Base-by-base conservation (phyloP, 2,888 invertebrate species). In the Embidobia sp. region DNA sequence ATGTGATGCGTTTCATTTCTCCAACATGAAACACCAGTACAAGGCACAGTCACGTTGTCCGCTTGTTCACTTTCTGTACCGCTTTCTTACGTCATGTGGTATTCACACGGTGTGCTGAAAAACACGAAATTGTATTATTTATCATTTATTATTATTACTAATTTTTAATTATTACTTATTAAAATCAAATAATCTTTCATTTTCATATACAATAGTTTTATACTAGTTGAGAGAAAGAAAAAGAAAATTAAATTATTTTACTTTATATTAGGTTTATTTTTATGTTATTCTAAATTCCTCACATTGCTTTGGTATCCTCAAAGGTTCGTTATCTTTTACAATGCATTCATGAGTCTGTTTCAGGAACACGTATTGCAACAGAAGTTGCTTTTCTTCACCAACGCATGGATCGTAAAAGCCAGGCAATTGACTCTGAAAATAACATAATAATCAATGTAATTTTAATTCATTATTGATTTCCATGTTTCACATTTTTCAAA, bases 331-430 rank as follows among this genome's bases (percentile, higher is more conserved):
- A 87, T 99, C 98, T 75, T 92, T 91, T 59, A 97, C 91, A 33
- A 94, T 93, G 84, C 95, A 94, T 85, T 94, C 93, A 87, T 97
- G 95, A n/a, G 93, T 91, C 86, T 93, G 93, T 85, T 93, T 93
- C 83, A 95, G 94, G 91, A 94, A 98, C 86, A 93, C 93, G 90
- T 99, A 99, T 84, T 95, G 94, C 79, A 99, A 93, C 55, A 94
- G 93, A 16, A 99, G 91, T 84, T 93, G 93, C 90, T 99, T 99
- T 22, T 96, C 94, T 83, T 98, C 98, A 0, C 98, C 97, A 55
- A 96, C 93, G 80, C 97, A 97, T 0, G 98, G 97, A 90, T 99
- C 99, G 90, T 95, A 99, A 90, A 99, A 99, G 22, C 99, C 99
- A 7, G 98, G 97, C 78, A 99, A 90, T 87, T 97, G 97, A 87